Evolutionary conservation across 1,140 invertebrate species (phyloP).

Genomic region (Diuraphis noxia): DNA sequence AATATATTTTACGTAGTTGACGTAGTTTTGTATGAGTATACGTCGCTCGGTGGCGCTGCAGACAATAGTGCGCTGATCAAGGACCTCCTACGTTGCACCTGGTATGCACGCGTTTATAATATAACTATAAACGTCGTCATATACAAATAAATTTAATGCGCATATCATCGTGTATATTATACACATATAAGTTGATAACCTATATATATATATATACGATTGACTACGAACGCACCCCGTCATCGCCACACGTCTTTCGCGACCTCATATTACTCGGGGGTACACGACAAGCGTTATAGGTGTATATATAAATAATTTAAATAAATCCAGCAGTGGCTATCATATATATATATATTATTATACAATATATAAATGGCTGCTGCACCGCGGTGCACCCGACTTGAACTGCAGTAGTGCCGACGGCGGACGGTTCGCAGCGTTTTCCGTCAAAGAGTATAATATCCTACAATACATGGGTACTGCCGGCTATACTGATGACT

Average conservation of each 20-base stretch:
- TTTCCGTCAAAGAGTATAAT: neutral
- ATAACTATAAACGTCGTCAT: neutral
- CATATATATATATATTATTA: too few relatives aligned
- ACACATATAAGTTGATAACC: too few relatives aligned
- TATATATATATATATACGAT: neutral
- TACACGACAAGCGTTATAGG: neutral
- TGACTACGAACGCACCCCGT: neutral
- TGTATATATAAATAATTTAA: neutral
- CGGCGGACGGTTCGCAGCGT: neutral
- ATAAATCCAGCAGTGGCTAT: neutral
- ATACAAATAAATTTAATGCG: neutral
- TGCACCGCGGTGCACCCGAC: neutral
- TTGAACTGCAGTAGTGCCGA: neutral
- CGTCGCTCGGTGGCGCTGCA: neutral
- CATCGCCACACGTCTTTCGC: neutral
- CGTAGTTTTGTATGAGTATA: neutral
- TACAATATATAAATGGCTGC: neutral
- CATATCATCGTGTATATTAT: too few relatives aligned
- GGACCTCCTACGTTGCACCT: constrained; percentile 38
- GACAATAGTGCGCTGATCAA: constrained; percentile 29
- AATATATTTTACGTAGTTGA: neutral
- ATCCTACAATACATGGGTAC: neutral
- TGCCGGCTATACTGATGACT: neutral
- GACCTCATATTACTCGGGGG: neutral
- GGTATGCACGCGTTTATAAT: neutral